Evolutionary conservation across 1,140 invertebrate genomes (phyloP), one percentile per base, ranked within the genome.

Genomic region (Drosophila azteca): DNA sequence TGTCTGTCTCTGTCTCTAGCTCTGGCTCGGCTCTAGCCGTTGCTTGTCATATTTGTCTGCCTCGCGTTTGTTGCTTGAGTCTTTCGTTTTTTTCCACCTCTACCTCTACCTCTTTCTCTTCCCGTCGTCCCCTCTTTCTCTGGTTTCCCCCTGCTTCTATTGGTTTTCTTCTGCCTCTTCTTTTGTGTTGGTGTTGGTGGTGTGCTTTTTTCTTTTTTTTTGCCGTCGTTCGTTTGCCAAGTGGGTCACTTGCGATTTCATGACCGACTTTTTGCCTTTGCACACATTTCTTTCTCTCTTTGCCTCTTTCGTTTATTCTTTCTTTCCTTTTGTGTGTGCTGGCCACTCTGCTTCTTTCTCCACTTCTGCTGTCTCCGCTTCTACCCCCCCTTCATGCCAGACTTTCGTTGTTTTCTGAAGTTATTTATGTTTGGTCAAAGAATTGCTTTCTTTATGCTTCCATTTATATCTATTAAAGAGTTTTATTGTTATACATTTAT

Each of bases 241-340:
- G 83, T 88, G 71, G 83, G 83, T 88, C 83, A 88, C 83, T 88
- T 88, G 83, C 83, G 83, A 88, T 88, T 88, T 88, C 83, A 88
- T 88, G 83, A 88, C 83, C 83, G 83, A 88, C 83, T 88, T 87
- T 75, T 79, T 66, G 64, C 43, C 48, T 52, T 20, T 51, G 35
- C 45, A 8, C 66, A 57, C 66, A 69, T 58, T 69, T 69, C 46
- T 75, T 58, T 64, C 45, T 71, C 26, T 76, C 58, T 43, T 59
- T 66, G 31, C 48, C 61, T 71, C 60, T 48, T 31, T 41, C 52
- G 57, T n/a, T 54, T 35, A 35, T 55, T 55, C 31, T 66, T 50
- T 72, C 31, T 65, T 49, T 22, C 26, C 13, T 50, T 61, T 77
- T 83, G 70, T 74, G 53, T 53, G 67, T 20, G 24, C 22, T 51